Evolutionary conservation across 2,113 vertebrate species (phyloP).

Genomic region (Sphyrna mokarran): DNA sequence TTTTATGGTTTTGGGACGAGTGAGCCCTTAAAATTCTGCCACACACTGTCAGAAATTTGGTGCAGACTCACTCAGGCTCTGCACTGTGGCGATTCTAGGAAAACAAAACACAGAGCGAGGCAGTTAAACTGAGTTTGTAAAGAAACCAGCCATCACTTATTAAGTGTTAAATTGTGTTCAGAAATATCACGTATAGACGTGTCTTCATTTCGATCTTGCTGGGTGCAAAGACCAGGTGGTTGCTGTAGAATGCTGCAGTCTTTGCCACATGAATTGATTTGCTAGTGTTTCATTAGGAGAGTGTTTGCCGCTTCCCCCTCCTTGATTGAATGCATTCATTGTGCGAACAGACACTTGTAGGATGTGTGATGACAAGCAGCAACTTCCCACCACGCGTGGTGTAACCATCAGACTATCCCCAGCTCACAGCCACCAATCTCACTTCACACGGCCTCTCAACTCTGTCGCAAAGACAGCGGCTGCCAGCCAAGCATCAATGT

Average conservation of each 20-base stretch:
- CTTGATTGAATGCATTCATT: background rate
- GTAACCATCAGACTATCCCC: background rate
- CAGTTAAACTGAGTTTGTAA: background rate
- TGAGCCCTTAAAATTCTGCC: no score
- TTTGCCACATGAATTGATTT: constrained; percentile 4
- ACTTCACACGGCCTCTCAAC: background rate
- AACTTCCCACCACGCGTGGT: background rate
- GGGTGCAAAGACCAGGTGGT: background rate
- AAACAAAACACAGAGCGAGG: background rate
- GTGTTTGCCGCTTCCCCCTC: background rate
- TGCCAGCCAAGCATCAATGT: background rate
- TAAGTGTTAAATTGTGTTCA: background rate
- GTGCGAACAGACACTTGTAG: background rate
- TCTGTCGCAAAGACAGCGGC: background rate
- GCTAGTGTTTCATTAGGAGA: background rate
- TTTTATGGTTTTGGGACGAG: no score
- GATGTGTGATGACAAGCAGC: background rate
- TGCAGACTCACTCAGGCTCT: no score
- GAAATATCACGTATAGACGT: background rate
- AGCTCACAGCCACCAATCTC: background rate
- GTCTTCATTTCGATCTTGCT: background rate
- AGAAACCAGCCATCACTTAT: background rate
- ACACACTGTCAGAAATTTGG: no score
- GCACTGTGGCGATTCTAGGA: no score
- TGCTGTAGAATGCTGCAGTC: background rate